Conservation (phyloP, 2,113 vertebrate species). For the Pteropus alecto region DNA sequence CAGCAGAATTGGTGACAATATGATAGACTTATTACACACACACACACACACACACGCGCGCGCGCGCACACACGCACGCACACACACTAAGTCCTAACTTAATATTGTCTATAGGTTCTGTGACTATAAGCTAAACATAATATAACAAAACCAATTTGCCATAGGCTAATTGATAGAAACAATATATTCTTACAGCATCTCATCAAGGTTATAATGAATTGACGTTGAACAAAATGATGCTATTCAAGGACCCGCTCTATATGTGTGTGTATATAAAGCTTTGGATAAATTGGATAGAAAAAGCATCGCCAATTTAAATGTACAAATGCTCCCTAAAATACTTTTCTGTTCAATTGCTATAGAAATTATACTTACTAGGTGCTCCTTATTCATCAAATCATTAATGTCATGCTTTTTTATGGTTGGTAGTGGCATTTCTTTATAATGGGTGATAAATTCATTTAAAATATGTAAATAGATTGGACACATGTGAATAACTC, state of each 20-base stretch:
- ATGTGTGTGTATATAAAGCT: background rate
- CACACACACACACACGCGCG: background rate
- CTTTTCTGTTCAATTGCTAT: background rate
- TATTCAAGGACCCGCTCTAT: background rate
- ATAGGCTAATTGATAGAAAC: background rate
- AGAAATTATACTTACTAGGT: background rate
- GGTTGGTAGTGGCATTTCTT: background rate
- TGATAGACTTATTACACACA: background rate
- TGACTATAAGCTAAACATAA: background rate
- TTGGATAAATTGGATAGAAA: background rate
- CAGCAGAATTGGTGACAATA: background rate
- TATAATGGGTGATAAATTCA: background rate
- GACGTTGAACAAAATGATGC: background rate
- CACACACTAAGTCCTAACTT: background rate
- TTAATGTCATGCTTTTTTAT: background rate
- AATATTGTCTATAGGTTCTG: background rate
- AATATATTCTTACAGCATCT: background rate
- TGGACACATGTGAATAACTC: background rate
- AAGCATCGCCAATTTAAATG: background rate
- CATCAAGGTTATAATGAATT: background rate
- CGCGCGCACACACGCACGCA: background rate
- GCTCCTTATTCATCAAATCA: background rate
- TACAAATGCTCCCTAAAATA: background rate
- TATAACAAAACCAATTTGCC: background rate
- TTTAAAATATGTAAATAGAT: background rate